Percentiles rank a stretch among this genome's conserved stretches.
phyloP scores from a whole-genome alignment of 2,888 invertebrate genomes.

The Megamerina dolium region DNA sequence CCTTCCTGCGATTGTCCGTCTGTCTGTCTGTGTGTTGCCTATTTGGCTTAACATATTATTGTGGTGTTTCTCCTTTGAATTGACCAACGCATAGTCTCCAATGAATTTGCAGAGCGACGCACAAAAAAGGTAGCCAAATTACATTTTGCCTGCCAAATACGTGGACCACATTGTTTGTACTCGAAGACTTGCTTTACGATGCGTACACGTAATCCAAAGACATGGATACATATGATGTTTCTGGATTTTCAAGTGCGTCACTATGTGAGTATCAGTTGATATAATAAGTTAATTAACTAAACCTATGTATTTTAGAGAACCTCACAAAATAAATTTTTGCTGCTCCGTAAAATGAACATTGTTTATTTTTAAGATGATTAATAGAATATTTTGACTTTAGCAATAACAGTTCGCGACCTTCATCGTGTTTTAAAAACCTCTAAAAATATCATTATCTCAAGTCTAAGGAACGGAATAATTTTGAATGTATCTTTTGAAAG shows the following conservation, averaged over 20 bases:
- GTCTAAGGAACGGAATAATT: no score
- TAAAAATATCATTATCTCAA: no score
- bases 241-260: constrained; percentile 71
- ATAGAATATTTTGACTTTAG: no score
- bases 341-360: no score
- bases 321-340: no score
- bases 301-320: not conserved
- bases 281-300: not conserved
- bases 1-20: not conserved
- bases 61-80: constrained; percentile 3
- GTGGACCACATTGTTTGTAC: constrained; percentile 81
- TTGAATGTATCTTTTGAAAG: no score
- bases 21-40: constrained; percentile 2
- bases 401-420: no score
- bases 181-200: constrained; percentile 71
- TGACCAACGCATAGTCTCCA: constrained; percentile 32
- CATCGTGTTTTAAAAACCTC: no score
- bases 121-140: constrained; percentile 82
- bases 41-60: constrained; percentile 5
- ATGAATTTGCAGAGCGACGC: constrained; percentile 59
- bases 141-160: constrained; percentile 83
- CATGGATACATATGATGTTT: constrained; percentile 96
- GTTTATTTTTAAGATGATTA: no score
- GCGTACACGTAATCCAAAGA: constrained; percentile 74
- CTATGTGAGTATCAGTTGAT: constrained; percentile 35